Base-by-base conservation (phyloP, 2,888 invertebrate species). In the Brachycybe producta region DNA sequence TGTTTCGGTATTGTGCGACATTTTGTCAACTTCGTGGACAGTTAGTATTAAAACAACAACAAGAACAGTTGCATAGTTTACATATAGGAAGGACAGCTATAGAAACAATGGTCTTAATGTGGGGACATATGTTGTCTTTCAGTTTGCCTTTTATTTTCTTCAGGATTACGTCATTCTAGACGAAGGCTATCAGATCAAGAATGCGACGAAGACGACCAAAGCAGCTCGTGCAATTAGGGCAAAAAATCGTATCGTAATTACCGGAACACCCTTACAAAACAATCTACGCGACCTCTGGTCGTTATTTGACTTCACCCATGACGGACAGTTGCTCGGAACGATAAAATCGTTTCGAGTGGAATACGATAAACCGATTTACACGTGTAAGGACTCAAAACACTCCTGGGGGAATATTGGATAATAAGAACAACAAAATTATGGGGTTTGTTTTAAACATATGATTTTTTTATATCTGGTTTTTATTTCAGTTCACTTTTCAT, bases 231-330 rank as follows among this genome's bases (percentile, higher is more conserved):
- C 59, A 3, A 60, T 70, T 15, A 57, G 61, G 2, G 65, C 69
- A 23, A 57, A 56, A 15, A 59, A 66, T 49, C 60, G 70, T 15
- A 56, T 70, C 38, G 66, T 70, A 42, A 56, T 70, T 38, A 68
- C 68, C n/a, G 70, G 70, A 5, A 69, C 70, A 1, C 70, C 70
- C 0, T 63, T 70, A 35, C 70, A 70, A 57, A 70, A 70, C 59
- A 70, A 69, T 54, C 58, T 70, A 46, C 65, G 66, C 54, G 70
- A 70, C 57, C 57, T 70, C 40, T 70, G 70, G 70, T 66, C 69
- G 21, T 55, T 70, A 46, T 70, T 64, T 62, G 67, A 70, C 53
- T 70, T 66, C 60, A 64, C 63, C 1, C 68, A 70, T 52, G 65
- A 67, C 42, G 69, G 69, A 2, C 58, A 61, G 5, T 56, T 70